phyloP scores from a whole-genome alignment of 2,888 invertebrate species.

The Operophtera brumata region DNA sequence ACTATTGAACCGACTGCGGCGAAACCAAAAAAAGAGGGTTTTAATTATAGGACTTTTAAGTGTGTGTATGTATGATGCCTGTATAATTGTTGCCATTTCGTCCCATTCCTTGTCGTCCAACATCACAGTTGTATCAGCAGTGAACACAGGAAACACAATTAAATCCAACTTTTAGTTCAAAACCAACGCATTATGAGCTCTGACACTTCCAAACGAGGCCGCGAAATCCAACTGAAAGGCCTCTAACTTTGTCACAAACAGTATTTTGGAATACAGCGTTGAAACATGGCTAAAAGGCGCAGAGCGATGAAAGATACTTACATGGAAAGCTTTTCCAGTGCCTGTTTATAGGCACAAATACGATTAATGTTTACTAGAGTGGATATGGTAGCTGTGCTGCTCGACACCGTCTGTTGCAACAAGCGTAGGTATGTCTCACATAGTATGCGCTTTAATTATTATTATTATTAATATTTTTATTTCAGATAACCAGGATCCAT shows the following conservation, averaged over 20 bases:
- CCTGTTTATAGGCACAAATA: background rate
- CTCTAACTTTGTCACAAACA: constrained; percentile 17
- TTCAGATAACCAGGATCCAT: too few relatives aligned
- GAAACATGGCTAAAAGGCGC: constrained; percentile 2
- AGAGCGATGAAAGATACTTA: background rate
- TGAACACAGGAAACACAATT: background rate
- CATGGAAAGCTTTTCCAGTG: background rate
- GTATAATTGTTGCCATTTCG: too few relatives aligned
- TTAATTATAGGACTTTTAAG: too few relatives aligned
- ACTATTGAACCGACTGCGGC: too few relatives aligned
- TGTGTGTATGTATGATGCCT: too few relatives aligned
- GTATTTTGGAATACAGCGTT: constrained; percentile 9
- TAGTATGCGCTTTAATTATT: too few relatives aligned
- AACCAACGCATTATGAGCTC: background rate
- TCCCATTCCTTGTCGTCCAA: background rate
- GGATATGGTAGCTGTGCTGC: too few relatives aligned
- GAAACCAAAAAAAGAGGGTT: too few relatives aligned
- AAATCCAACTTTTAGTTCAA: background rate
- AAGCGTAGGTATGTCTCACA: too few relatives aligned
- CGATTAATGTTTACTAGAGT: too few relatives aligned
- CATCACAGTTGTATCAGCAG: background rate
- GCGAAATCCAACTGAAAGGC: background rate
- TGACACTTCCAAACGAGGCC: constrained; percentile 5
- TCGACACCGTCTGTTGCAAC: too few relatives aligned
- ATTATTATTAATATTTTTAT: too few relatives aligned